A percentile compares a stretch with the other conserved stretches of the same genome.
These are phyloP conservation scores for Patagioenas fasciata DNA, from an alignment of 2,113 vertebrate genomes.

Conservation along the genomic window DNA sequence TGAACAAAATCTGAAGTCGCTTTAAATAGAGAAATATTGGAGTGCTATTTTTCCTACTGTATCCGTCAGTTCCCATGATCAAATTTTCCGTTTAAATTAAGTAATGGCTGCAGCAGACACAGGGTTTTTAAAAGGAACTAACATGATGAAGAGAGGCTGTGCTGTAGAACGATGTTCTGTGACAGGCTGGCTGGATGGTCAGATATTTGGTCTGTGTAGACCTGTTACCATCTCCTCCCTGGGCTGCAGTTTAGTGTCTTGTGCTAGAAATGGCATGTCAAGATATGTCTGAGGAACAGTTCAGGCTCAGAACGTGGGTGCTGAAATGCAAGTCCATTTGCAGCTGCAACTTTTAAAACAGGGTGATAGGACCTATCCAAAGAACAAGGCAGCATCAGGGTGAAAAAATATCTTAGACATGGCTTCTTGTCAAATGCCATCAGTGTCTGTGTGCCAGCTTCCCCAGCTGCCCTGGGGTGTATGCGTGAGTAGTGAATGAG, in stretches of 20 bases:
- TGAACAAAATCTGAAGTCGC: background rate
- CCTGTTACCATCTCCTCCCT: background rate
- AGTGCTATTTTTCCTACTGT: background rate
- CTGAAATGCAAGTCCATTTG: background rate
- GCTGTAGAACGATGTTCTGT: background rate
- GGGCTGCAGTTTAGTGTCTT: background rate
- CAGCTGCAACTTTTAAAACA: background rate
- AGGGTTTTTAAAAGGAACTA: background rate
- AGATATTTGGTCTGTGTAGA: background rate
- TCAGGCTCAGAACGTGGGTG: accelerated
- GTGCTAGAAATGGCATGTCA: background rate
- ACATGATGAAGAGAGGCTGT: background rate
- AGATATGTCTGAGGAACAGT: accelerated
- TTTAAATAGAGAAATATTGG: background rate
- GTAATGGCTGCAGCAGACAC: background rate
- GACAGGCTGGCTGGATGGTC: background rate
- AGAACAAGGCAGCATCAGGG: background rate
- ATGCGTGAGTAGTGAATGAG: accelerated
- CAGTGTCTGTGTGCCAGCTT: background rate
- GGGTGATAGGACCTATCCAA: background rate
- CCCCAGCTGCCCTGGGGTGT: accelerated
- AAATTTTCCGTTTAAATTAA: background rate
- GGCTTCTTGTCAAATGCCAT: background rate
- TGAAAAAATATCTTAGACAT: background rate
- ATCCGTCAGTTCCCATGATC: background rate